Evolutionary conservation across 2,888 invertebrate species (phyloP).

Genomic region (Netelia virgata): DNA sequence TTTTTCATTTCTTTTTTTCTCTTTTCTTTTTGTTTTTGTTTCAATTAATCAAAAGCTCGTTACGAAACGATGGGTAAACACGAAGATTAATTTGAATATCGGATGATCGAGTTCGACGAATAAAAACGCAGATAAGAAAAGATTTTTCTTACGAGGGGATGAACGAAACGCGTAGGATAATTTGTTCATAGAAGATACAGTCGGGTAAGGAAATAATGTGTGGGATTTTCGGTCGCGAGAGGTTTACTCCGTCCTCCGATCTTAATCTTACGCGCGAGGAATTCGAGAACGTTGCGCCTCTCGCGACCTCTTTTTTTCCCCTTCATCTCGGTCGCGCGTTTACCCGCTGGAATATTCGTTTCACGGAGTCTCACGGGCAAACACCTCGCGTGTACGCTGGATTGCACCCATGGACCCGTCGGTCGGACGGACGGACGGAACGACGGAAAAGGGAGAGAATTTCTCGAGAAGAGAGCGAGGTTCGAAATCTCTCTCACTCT

Average conservation of each 20-base stretch:
- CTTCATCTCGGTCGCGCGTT: conserved; percentile 47
- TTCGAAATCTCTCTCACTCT: background rate
- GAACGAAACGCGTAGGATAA: background rate
- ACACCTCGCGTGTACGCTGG: background rate
- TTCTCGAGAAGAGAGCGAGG: conserved; percentile 50
- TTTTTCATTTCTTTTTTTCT: background rate
- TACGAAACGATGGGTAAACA: background rate
- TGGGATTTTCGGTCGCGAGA: too few relatives aligned
- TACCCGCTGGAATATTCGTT: conserved; percentile 71
- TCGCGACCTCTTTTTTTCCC: conserved; percentile 40
- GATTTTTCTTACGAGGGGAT: too few relatives aligned
- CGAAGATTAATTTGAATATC: background rate
- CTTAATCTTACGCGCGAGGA: conserved; percentile 76
- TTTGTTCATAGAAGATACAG: background rate
- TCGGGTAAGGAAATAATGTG: too few relatives aligned
- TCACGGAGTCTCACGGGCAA: conserved; percentile 1
- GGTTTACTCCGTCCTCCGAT: conserved; percentile 68
- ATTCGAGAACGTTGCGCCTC: conserved; percentile 75
- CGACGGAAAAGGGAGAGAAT: background rate
- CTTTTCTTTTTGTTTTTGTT: conserved; percentile 30
- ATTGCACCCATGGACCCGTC: conserved; percentile 17
- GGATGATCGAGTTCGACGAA: background rate
- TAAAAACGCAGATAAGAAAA: background rate
- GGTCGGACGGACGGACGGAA: conserved; percentile 19
- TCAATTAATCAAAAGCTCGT: background rate